Conservation (phyloP, 1,140 invertebrate species). For the Yoshiicerus persimilis region DNA sequence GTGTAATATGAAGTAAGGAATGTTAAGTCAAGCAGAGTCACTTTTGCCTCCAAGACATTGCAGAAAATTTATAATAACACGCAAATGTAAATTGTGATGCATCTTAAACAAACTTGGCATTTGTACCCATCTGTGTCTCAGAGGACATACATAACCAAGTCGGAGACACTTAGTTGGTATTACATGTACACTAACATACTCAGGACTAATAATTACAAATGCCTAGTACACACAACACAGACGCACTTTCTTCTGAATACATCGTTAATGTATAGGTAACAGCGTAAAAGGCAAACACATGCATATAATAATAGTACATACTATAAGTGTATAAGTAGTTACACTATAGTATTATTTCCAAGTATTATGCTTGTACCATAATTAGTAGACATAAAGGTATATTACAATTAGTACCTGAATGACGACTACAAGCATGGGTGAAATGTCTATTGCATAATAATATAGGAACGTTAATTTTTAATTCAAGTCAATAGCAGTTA, state of each 20-base stretch:
- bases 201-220: background rate
- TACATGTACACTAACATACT: background rate
- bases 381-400: background rate
- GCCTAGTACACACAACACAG: background rate
- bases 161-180: background rate
- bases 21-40: background rate
- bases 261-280: too few species aligned
- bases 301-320: too few species aligned
- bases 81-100: background rate
- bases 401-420: background rate
- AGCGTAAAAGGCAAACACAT: too few species aligned
- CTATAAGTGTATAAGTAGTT: background rate
- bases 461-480: too few species aligned
- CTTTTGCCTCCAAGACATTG: background rate
- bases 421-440: background rate
- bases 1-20: background rate
- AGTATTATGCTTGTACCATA: too few species aligned
- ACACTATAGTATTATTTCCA: too few species aligned
- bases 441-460: too few species aligned
- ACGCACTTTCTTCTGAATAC: too few species aligned
- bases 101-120: background rate
- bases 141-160: background rate
- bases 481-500: too few species aligned
- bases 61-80: constrained; percentile 1
- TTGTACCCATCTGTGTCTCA: background rate